phyloP scores from a whole-genome alignment of 2,113 vertebrate genomes.

The Entelurus aequoreus region DNA sequence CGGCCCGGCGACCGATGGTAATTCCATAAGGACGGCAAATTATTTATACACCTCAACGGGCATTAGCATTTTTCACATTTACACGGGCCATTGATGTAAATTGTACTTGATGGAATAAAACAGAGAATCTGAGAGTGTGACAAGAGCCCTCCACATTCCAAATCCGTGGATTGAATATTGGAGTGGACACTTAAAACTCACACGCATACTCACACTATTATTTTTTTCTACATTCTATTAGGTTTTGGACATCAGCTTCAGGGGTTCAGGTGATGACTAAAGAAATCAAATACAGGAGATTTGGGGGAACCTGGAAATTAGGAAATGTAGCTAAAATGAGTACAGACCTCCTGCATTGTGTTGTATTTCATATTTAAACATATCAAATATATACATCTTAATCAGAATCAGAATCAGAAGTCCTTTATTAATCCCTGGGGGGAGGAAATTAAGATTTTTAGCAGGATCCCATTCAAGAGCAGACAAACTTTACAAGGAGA shows the following conservation, averaged over 20 bases:
- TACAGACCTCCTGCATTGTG: no score
- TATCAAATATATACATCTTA: no score
- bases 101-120: slow-evolving; percentile 61
- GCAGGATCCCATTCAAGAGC: no score
- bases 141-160: slow-evolving; percentile 44
- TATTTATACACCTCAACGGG: slow-evolving; percentile 62
- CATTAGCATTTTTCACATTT: slow-evolving; percentile 68
- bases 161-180: slow-evolving; percentile 47
- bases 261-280: slow-evolving; percentile 6
- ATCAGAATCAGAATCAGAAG: no score
- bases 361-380: no score
- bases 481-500: no score
- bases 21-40: slow-evolving; percentile 71
- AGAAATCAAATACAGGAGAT: slow-evolving; percentile 12
- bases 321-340: no score
- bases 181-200: slow-evolving; percentile 38
- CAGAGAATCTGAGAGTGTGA: slow-evolving; percentile 44
- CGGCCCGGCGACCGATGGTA: slow-evolving; percentile 60
- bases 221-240: slow-evolving; percentile 25
- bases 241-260: slow-evolving; percentile 22
- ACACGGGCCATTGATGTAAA: slow-evolving; percentile 56
- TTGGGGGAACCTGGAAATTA: neutral
- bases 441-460: no score
- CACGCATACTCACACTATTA: slow-evolving; percentile 25
- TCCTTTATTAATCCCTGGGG: no score